Evolutionary conservation across 2,797 vertebrate species (phyloP).

Genomic region (Propithecus deckenii): DNA sequence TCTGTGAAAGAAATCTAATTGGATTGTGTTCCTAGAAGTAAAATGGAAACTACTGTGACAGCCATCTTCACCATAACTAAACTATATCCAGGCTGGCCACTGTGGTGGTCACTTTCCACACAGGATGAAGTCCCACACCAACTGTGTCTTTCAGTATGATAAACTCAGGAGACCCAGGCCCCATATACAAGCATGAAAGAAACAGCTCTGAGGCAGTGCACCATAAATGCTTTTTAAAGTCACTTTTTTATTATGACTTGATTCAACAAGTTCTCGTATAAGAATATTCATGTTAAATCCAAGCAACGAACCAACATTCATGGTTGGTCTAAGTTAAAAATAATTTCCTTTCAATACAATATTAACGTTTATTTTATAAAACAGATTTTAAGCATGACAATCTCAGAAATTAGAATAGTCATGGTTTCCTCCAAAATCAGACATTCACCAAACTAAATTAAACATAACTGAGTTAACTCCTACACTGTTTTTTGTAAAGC

Average conservation of each 20-base stretch:
- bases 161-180: neutral
- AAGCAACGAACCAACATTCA: neutral
- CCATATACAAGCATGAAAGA: neutral
- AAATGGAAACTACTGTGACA: neutral
- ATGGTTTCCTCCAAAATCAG: constrained; percentile 7
- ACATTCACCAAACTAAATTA: constrained; percentile 1
- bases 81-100: neutral
- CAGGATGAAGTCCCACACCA: neutral
- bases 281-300: neutral
- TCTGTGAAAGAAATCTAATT: constrained; percentile 31
- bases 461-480: neutral
- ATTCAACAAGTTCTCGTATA: neutral
- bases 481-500: neutral
- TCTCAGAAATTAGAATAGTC: constrained; percentile 26
- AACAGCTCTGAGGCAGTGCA: neutral
- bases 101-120: neutral
- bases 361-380: neutral
- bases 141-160: neutral
- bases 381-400: neutral
- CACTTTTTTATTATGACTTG: neutral
- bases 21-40: constrained; percentile 6
- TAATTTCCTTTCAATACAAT: neutral
- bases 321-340: neutral
- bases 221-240: neutral
- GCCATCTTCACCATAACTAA: neutral